Evolutionary conservation across 2,797 vertebrate species (phyloP).

Genomic region (Ceryle rudis): DNA sequence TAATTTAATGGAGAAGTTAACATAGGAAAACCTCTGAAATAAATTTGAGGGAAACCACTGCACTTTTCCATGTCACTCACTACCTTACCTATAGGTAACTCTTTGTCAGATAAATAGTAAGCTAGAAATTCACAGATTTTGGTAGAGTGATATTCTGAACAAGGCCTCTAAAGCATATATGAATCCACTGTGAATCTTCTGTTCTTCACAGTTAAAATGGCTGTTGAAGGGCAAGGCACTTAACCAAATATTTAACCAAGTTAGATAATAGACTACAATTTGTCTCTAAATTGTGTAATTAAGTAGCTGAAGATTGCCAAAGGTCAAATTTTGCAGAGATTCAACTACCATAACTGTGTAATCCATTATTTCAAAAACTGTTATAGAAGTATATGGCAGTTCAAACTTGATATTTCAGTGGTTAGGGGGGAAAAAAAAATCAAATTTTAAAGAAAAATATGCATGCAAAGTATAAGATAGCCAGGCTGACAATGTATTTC

Average conservation of each 20-base stretch:
- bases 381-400: background rate
- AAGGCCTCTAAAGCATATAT: background rate
- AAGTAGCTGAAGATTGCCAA: background rate
- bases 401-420: background rate
- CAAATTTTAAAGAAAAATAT: no score
- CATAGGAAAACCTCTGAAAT: background rate
- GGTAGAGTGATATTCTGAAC: background rate
- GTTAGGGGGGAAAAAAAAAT: background rate
- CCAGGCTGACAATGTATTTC: background rate
- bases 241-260: background rate
- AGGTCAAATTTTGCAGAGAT: background rate
- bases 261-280: background rate
- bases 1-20: background rate
- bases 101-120: background rate
- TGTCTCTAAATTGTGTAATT: background rate
- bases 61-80: background rate
- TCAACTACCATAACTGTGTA: background rate
- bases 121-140: background rate
- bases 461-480: background rate
- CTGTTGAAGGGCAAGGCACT: background rate
- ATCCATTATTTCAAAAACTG: rapidly evolving
- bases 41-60: background rate
- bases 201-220: background rate
- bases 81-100: background rate
- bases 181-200: background rate